A percentile compares a stretch with the other conserved stretches of the same genome.
These are phyloP conservation scores for Semnornis frantzii DNA, from an alignment of 2,113 vertebrate genomes.

Conservation along the genomic window DNA sequence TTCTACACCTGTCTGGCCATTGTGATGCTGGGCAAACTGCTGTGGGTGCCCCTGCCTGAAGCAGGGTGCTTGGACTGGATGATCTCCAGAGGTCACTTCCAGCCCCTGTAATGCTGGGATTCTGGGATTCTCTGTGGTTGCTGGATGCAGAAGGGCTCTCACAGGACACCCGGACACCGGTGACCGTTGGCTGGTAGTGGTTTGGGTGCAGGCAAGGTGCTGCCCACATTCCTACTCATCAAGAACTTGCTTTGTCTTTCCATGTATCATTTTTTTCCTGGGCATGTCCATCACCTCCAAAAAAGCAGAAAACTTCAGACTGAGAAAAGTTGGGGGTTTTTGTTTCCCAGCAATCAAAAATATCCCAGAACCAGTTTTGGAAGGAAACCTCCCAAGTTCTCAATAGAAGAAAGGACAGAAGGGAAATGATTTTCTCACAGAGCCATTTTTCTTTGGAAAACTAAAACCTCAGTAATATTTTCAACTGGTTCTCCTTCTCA, in stretches of 20 bases:
- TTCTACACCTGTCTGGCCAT: too few relatives aligned
- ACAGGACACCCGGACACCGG: fast-evolving
- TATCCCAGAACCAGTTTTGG: not conserved
- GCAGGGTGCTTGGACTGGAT: too few relatives aligned
- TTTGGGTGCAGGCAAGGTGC: not conserved
- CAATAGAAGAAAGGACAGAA: not conserved
- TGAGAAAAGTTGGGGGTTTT: not conserved
- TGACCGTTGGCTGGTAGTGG: too few relatives aligned
- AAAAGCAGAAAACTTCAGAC: not conserved
- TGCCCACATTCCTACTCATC: not conserved
- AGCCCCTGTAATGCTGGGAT: too few relatives aligned
- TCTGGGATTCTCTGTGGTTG: not conserved
- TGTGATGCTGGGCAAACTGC: too few relatives aligned
- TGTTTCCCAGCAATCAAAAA: not conserved
- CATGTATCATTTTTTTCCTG: not conserved
- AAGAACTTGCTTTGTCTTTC: not conserved
- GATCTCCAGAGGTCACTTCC: too few relatives aligned
- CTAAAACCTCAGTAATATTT: not conserved
- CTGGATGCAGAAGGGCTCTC: fast-evolving
- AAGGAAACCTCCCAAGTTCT: not conserved
- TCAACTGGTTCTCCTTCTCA: not conserved
- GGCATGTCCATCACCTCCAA: not conserved
- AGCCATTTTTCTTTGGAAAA: not conserved
- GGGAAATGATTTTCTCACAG: not conserved
- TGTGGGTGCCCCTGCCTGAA: too few relatives aligned